A percentile compares a stretch with the other conserved stretches of the same genome.
These are phyloP conservation scores for Phrynocephalus guinanensis DNA, from an alignment of 2,797 vertebrate genomes.

Conservation along the genomic window DNA sequence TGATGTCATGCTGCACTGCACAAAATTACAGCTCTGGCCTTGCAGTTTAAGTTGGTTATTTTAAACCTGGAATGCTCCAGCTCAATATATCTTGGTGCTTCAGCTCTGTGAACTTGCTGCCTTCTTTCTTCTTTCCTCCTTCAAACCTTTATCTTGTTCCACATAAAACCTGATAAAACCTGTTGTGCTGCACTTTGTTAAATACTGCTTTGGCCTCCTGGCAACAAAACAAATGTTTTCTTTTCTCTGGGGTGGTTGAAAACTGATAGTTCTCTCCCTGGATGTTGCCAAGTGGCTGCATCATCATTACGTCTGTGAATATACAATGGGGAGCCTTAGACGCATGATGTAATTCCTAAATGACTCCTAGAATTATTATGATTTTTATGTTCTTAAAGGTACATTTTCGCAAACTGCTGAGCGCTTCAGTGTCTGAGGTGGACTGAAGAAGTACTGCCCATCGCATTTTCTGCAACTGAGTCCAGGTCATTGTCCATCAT, in stretches of 20 bases:
- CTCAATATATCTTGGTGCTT: constrained; percentile 70
- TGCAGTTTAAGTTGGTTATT: constrained; percentile 77
- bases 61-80: constrained; percentile 73
- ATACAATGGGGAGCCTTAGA: not conserved
- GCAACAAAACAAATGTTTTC: constrained; percentile 21
- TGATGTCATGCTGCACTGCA: constrained; percentile 81
- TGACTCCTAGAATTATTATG: not conserved
- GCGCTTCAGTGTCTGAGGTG: not conserved
- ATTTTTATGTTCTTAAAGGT: not conserved
- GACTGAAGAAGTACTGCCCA: not conserved
- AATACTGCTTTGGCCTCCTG: constrained; percentile 30
- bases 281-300: constrained; percentile 51
- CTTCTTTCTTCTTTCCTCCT: constrained; percentile 53
- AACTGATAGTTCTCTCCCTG: constrained; percentile 17
- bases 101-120: constrained; percentile 65
- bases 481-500: not conserved
- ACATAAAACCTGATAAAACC: constrained; percentile 52
- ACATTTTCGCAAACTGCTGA: not conserved
- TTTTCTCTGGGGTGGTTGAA: not conserved
- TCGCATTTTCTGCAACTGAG: not conserved
- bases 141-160: constrained; percentile 58
- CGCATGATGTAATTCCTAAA: constrained; percentile 4
- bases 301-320: constrained; percentile 31
- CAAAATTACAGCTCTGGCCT: constrained; percentile 80
- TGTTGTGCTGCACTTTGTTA: constrained; percentile 13